A percentile compares a stretch with the other conserved stretches of the same genome.
phyloP scores from a whole-genome alignment of 1,140 invertebrate genomes.

The roundworm (Caenorhabditis elegans) region WBcel235 BX284606.5:3610001-3610500 shows the following conservation, averaged over 20 bases:
- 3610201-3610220: not conserved
- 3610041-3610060: not conserved
- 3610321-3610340: not conserved
- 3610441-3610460: not conserved
- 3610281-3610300: not conserved
- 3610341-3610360: not conserved
- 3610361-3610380: not conserved
- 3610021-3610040: not conserved
- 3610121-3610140: slow-evolving; percentile 21
- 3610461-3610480: not conserved
- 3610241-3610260: not conserved
- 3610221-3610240: too few species aligned
- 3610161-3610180: slow-evolving; percentile 22
- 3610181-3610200: not conserved
- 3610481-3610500: slow-evolving; percentile 4
- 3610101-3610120: not conserved
- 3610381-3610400: slow-evolving; percentile 16
- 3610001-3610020: not conserved
- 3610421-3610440: slow-evolving; percentile 1
- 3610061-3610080: not conserved
- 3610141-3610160: slow-evolving; percentile 20
- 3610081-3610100: too few species aligned
- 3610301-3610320: not conserved
- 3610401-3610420: not conserved
- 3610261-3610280: not conserved